phyloP scores from a whole-genome alignment of 2,888 invertebrate genomes.

The Cephus pulcher region DNA sequence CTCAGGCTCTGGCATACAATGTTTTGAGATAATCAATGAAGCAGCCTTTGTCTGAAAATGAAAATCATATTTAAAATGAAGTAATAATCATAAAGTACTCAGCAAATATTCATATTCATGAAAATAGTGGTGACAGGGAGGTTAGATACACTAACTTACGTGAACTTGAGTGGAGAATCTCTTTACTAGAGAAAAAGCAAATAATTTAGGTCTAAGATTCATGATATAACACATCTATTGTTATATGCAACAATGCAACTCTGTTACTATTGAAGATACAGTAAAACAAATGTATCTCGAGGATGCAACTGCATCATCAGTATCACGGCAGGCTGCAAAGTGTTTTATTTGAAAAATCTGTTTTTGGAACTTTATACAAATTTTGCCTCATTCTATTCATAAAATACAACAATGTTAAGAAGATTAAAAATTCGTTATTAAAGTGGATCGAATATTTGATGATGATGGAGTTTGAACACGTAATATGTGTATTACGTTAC shows the following conservation, averaged over 20 bases:
- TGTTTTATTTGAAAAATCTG: not conserved
- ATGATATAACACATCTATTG: not conserved
- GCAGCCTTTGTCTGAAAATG: not conserved
- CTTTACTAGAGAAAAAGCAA: not conserved
- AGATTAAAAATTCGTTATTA: not conserved
- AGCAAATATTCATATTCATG: not conserved
- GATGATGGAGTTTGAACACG: not conserved
- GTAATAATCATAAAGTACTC: not conserved
- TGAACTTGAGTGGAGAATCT: not conserved
- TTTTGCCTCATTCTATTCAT: not conserved
- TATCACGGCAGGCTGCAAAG: not conserved
- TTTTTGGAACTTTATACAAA: not conserved
- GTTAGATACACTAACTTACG: not conserved
- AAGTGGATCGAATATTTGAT: not conserved
- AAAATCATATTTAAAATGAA: not conserved
- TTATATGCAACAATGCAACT: not conserved
- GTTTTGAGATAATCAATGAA: not conserved
- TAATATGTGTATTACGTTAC: not conserved
- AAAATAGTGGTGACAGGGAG: not conserved
- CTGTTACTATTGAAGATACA: not conserved
- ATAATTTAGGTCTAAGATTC: not conserved
- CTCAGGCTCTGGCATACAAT: slow-evolving; percentile 59
- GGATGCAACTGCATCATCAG: not conserved
- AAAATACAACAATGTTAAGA: not conserved
- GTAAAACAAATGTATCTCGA: not conserved